These are phyloP conservation scores for Drosophila insularis DNA, from an alignment of 1,140 invertebrate genomes.

Conservation along the genomic window DNA sequence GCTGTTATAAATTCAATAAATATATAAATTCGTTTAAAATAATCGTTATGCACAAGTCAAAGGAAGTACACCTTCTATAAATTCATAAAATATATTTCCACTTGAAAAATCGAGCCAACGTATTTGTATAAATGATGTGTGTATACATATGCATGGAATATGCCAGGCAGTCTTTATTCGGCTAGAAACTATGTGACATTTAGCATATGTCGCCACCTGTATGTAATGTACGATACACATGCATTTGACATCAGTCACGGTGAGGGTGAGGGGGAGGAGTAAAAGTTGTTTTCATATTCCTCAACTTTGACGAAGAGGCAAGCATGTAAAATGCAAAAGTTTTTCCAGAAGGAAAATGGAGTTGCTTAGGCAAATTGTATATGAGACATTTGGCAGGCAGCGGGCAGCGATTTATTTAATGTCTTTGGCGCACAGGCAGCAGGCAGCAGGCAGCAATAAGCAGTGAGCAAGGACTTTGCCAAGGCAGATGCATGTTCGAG, in stretches of 20 bases:
- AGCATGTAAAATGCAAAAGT: conserved; percentile 66
- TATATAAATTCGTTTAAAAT: neutral
- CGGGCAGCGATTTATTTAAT: conserved; percentile 76
- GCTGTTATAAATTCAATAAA: no score
- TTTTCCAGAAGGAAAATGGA: conserved; percentile 47
- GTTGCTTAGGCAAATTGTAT: conserved; percentile 79
- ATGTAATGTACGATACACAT: conserved; percentile 73
- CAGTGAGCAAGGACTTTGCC: conserved; percentile 14
- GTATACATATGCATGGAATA: neutral
- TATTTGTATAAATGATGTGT: neutral
- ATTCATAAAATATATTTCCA: neutral
- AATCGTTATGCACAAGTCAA: neutral
- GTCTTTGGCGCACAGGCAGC: conserved; percentile 52
- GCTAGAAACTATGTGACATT: conserved; percentile 71
- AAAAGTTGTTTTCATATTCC: conserved; percentile 12
- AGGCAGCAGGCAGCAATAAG: conserved; percentile 20
- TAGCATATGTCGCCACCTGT: conserved; percentile 76
- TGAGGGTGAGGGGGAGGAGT: neutral
- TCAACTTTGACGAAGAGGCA: conserved; percentile 39
- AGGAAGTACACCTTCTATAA: neutral
- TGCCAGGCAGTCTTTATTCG: neutral
- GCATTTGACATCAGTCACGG: conserved; percentile 58
- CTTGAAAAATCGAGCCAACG: conserved; percentile 6
- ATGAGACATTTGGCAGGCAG: conserved; percentile 77
- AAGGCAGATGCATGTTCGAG: conserved; percentile 71